Conservation (phyloP, 2,113 vertebrate species). For the Mastomys coucha region DNA sequence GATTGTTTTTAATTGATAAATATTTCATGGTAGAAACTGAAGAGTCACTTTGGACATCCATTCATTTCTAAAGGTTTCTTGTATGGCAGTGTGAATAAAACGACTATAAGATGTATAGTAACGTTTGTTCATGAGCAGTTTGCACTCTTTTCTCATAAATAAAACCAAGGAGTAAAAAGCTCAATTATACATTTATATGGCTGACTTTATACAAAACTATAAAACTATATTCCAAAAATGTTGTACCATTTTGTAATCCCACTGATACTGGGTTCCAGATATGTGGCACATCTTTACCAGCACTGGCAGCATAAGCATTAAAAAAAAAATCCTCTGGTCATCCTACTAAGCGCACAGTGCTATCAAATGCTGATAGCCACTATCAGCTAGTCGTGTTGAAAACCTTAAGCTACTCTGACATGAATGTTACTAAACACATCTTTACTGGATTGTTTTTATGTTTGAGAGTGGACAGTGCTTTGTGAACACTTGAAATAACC, state of each 20-base stretch:
- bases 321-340: neutral
- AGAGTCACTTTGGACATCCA: neutral
- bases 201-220: neutral
- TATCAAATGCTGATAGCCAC: neutral
- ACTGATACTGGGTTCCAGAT: neutral
- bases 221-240: neutral
- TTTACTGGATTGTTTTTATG: neutral
- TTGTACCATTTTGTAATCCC: neutral
- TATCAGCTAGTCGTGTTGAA: neutral
- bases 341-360: neutral
- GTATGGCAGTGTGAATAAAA: neutral
- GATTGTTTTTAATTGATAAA: neutral
- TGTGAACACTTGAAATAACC: neutral
- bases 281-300: neutral
- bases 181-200: neutral
- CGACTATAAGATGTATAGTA: neutral
- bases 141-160: conserved; percentile 26
- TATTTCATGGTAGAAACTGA: neutral
- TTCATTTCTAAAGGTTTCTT: neutral
- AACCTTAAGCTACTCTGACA: neutral
- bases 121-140: neutral
- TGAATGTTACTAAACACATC: neutral
- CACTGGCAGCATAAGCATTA: neutral
- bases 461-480: neutral
- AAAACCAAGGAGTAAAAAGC: neutral